Percentiles rank a stretch among this genome's conserved stretches.
Evolutionary conservation across 2,888 invertebrate genomes (phyloP).

Genomic region (Priocnemis perturbator): DNA sequence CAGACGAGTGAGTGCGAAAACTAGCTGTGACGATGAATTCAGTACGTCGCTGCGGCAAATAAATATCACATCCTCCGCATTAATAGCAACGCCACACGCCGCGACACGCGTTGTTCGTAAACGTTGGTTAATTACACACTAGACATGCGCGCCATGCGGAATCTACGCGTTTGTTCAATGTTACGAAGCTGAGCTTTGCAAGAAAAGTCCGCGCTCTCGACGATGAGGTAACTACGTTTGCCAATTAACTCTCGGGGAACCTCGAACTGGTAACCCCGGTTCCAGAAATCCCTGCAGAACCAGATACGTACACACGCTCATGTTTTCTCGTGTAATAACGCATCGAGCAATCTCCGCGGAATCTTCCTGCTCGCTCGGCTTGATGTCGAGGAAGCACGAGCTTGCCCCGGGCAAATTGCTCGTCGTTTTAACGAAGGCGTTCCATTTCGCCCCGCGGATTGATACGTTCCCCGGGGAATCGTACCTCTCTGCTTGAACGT

Average conservation of each 20-base stretch:
- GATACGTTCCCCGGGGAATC: constrained; percentile 54
- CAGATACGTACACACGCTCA: constrained; percentile 22
- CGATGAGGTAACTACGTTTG: constrained; percentile 25
- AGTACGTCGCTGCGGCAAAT: too few relatives aligned
- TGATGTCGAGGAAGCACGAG: constrained; percentile 34
- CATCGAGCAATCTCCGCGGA: constrained; percentile 43
- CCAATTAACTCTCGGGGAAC: constrained; percentile 21
- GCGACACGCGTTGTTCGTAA: too few relatives aligned
- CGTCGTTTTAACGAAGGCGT: constrained; percentile 54
- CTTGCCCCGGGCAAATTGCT: constrained; percentile 38
- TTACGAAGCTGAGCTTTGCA: not conserved
- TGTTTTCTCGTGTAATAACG: constrained; percentile 27
- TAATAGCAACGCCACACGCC: too few relatives aligned
- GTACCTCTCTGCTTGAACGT: constrained; percentile 29
- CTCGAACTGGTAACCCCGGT: constrained; percentile 41
- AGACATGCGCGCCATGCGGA: too few relatives aligned
- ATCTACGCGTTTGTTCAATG: too few relatives aligned
- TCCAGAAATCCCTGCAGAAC: constrained; percentile 37
- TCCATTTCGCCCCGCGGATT: constrained; percentile 50
- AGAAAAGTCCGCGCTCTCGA: not conserved
- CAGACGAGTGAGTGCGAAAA: too few relatives aligned
- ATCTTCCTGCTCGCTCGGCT: constrained; percentile 35
- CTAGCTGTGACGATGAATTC: too few relatives aligned
- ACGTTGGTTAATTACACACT: too few relatives aligned
- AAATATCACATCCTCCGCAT: too few relatives aligned